Evolutionary conservation across 2,888 invertebrate species (phyloP).

Genomic region (Caenorhabditis auriculariae): DNA sequence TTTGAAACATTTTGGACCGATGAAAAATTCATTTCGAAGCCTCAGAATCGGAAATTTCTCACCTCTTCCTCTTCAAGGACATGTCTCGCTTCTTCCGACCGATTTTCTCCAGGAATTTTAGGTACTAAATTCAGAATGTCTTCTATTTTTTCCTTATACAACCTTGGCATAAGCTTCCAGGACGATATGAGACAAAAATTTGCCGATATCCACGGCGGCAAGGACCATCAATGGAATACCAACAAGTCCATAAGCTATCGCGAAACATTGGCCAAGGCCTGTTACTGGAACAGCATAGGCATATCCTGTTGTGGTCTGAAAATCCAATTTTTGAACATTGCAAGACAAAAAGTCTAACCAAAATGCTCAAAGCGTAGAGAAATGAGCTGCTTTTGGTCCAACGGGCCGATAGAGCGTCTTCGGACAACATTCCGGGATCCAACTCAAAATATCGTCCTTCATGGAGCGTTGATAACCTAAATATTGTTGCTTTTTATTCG

Average conservation of each 20-base stretch:
- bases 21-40: no score
- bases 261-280: constrained; percentile 50
- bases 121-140: no score
- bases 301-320: constrained; percentile 60
- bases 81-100: no score
- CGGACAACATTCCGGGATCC: constrained; percentile 27
- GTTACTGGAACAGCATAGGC: constrained; percentile 57
- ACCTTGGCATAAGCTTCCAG: constrained; percentile 54
- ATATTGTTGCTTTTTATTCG: background rate
- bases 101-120: no score
- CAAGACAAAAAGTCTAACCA: constrained; percentile 38
- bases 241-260: constrained; percentile 57
- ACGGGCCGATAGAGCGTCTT: constrained; percentile 50
- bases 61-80: no score
- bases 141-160: constrained; percentile 1
- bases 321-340: background rate
- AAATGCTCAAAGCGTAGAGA: constrained; percentile 61
- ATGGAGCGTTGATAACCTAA: constrained; percentile 44
- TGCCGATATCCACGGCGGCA: constrained; percentile 62
- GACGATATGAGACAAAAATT: constrained; percentile 60
- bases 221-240: constrained; percentile 61
- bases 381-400: constrained; percentile 56
- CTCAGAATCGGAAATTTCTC: no score
- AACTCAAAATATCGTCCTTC: constrained; percentile 50
- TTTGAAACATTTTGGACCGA: no score